These are phyloP conservation scores for Gambusia affinis DNA, from an alignment of 2,113 vertebrate species.

Conservation along the genomic window DNA sequence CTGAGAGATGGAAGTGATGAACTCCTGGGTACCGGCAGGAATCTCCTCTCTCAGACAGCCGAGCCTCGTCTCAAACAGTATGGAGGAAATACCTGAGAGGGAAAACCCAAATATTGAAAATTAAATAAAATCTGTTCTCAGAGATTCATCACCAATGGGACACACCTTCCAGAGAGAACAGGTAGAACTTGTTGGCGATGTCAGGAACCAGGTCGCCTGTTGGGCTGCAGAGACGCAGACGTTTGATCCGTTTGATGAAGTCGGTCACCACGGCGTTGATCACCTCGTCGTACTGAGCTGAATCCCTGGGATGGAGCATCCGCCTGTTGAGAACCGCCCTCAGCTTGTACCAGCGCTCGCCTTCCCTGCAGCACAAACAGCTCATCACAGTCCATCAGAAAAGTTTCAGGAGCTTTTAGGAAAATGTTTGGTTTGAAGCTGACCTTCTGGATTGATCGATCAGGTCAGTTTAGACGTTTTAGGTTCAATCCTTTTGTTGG, in stretches of 20 bases:
- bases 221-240: slow-evolving; percentile 67
- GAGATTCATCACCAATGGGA: neutral
- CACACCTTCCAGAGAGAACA: slow-evolving; percentile 81
- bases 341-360: slow-evolving; percentile 78
- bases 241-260: slow-evolving; percentile 71
- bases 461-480: too few species aligned
- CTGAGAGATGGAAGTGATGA: slow-evolving; percentile 85
- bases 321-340: slow-evolving; percentile 78
- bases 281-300: slow-evolving; percentile 57
- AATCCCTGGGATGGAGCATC: slow-evolving; percentile 79
- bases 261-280: slow-evolving; percentile 76
- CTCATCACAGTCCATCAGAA: neutral
- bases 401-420: neutral
- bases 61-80: slow-evolving; percentile 92
- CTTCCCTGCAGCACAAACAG: slow-evolving; percentile 67
- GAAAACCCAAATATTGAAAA: neutral
- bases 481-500: too few species aligned
- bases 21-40: slow-evolving; percentile 82
- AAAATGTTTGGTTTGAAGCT: neutral
- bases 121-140: neutral
- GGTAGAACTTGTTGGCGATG: slow-evolving; percentile 77
- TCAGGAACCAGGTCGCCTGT: slow-evolving; percentile 75
- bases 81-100: slow-evolving; percentile 84
- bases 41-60: slow-evolving; percentile 89
- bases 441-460: too few species aligned